phyloP scores from a whole-genome alignment of 1,140 invertebrate species.

The Drosophila rufa region DNA sequence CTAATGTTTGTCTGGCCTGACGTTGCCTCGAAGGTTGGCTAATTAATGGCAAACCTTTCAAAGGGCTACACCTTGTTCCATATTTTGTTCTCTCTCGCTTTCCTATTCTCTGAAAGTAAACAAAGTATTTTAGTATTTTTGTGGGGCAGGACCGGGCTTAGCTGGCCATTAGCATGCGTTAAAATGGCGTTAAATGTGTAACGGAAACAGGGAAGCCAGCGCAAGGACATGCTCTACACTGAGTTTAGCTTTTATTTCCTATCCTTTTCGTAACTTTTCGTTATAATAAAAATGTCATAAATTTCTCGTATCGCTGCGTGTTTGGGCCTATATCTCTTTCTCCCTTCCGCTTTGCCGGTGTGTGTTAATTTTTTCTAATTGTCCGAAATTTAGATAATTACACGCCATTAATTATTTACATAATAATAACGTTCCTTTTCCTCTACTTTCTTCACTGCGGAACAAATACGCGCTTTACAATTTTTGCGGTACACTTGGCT shows the following conservation, averaged over 20 bases:
- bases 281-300: slow-evolving; percentile 82
- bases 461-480: slow-evolving; percentile 52
- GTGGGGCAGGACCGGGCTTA: slow-evolving; percentile 26
- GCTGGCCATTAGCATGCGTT: slow-evolving; percentile 78
- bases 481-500: slow-evolving; percentile 73
- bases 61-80: slow-evolving; percentile 75
- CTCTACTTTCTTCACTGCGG: slow-evolving; percentile 12
- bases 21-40: slow-evolving; percentile 56
- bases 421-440: slow-evolving; percentile 64
- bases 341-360: not conserved
- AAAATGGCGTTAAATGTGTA: slow-evolving; percentile 81
- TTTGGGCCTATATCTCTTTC: slow-evolving; percentile 7
- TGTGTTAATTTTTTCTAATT: slow-evolving; percentile 83
- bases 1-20: slow-evolving; percentile 76
- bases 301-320: slow-evolving; percentile 48
- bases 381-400: slow-evolving; percentile 83
- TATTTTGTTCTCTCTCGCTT: slow-evolving; percentile 33
- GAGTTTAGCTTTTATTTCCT: slow-evolving; percentile 14
- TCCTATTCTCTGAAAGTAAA: slow-evolving; percentile 36
- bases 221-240: slow-evolving; percentile 41
- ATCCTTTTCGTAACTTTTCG: slow-evolving; percentile 28
- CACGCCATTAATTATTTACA: slow-evolving; percentile 83
- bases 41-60: slow-evolving; percentile 83
- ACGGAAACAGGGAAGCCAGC: slow-evolving; percentile 53
- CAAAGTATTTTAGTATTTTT: slow-evolving; percentile 69